Evolutionary conservation across 2,113 vertebrate genomes (phyloP).

Genomic region (Sorex fumeus): DNA sequence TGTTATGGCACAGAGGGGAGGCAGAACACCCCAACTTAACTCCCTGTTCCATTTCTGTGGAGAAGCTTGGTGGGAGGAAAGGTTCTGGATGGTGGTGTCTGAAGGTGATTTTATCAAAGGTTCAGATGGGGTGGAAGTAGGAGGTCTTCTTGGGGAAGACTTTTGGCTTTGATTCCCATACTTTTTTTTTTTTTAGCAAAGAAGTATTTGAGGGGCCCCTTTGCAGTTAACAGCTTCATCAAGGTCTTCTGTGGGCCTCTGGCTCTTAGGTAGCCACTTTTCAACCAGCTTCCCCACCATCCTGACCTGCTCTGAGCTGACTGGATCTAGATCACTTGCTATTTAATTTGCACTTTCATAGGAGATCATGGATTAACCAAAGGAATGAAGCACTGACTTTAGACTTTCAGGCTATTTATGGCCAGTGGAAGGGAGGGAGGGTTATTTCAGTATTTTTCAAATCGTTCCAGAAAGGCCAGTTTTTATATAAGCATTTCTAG

Average conservation of each 20-base stretch:
- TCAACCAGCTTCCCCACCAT: not conserved
- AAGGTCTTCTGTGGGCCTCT: not conserved
- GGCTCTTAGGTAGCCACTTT: not conserved
- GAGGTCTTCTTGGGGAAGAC: not conserved
- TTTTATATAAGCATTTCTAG: slow-evolving; percentile 51
- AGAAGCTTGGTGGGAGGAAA: not conserved
- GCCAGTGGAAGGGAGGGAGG: slow-evolving; percentile 37
- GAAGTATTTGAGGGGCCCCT: not conserved
- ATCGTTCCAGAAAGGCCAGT: slow-evolving; percentile 46
- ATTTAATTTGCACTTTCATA: slow-evolving; percentile 62
- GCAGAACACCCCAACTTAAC: not conserved
- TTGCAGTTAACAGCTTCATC: not conserved
- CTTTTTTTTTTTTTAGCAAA: not conserved
- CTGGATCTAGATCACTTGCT: not conserved
- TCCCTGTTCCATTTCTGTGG: not conserved
- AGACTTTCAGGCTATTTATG: slow-evolving; percentile 71
- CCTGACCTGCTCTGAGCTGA: not conserved
- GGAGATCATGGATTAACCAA: slow-evolving; percentile 65
- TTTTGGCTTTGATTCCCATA: not conserved
- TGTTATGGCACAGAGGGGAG: not conserved
- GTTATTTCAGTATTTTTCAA: slow-evolving; percentile 61
- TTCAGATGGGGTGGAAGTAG: not conserved
- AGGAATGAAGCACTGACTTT: slow-evolving; percentile 63
- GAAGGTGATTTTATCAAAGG: slow-evolving; percentile 4
- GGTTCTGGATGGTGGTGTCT: not conserved